Base-by-base conservation (phyloP, 2,113 vertebrate species). In the Platanista minor region DNA sequence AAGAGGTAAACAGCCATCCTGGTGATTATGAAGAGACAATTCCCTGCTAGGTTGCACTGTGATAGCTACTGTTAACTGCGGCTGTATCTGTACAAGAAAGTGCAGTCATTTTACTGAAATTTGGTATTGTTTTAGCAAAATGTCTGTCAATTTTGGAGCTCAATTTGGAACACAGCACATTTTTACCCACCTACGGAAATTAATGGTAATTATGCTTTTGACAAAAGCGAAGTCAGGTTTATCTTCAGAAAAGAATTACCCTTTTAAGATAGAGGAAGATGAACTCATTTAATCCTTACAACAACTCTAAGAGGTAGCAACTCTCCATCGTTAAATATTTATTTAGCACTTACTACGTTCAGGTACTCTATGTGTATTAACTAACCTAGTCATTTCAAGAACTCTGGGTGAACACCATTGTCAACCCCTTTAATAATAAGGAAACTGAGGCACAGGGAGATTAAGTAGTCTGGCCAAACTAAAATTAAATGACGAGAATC, bases 221-320 rank as follows among this genome's bases (percentile, higher is more conserved):
- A 82, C 54, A 80, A 89, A 92, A 39, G 74, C 23, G 33, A 78
- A 90, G 36, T 71, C 49, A 83, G 72, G 72, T 52, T 41, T 85
- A 82, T 72, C 93, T 89, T 29, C 49, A 72, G 23, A 71, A 78
- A 87, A 87, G 23, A 95, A 82, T 75, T 64, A 96, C 59, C 41
- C 3, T 29, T 91, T 80, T 75, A 88, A 89, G 46, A 80, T 43
- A 69, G 8, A 46, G 25, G 29, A 21, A 88, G 23, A 71, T 13
- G 64, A 86, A 67, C 17, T 90, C 61, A 87, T 36, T 71, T 83
- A 90, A 96, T 78, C 62, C n/a, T 92, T n/a, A 92, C 43, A 82
- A 82, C 61, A 25, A 59, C 41, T 67, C 27, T 62, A 21, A 90
- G 41, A 85, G 7, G 20, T 39, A 81, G 80, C 14, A 46, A 80